A percentile compares a stretch with the other conserved stretches of the same genome.
phyloP scores from a whole-genome alignment of 1,140 invertebrate genomes.

The Heliconius hermathena region DNA sequence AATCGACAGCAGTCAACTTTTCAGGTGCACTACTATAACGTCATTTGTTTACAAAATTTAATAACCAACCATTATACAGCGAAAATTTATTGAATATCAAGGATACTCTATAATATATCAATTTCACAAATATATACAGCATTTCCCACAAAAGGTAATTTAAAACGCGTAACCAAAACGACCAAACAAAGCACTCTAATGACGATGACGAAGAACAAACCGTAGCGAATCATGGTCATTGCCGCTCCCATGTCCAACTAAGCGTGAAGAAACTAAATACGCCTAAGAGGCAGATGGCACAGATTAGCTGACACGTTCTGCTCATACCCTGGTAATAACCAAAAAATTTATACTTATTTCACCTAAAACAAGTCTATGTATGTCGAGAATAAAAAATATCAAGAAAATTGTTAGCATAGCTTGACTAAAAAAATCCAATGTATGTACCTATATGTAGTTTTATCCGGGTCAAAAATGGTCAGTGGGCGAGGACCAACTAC shows the following conservation, averaged over 20 bases:
- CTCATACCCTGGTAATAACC: background rate
- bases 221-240: slow-evolving; percentile 62
- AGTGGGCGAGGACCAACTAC: slow-evolving; percentile 41
- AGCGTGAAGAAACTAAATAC: slow-evolving; percentile 45
- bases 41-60: too few relatives aligned
- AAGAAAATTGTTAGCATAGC: background rate
- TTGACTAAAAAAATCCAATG: background rate
- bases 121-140: slow-evolving; percentile 3
- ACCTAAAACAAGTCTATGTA: too few relatives aligned
- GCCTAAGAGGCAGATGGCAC: slow-evolving; percentile 22
- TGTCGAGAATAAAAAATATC: background rate
- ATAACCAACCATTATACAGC: background rate
- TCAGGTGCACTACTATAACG: too few relatives aligned
- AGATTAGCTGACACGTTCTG: slow-evolving; percentile 22
- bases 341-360: background rate
- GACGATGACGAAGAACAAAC: slow-evolving; percentile 58
- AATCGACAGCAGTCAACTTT: too few relatives aligned
- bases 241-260: slow-evolving; percentile 52
- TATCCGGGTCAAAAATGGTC: slow-evolving; percentile 28
- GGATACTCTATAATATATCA: background rate
- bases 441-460: slow-evolving; percentile 20
- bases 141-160: slow-evolving; percentile 27
- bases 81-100: background rate
- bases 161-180: slow-evolving; percentile 36
- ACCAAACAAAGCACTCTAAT: slow-evolving; percentile 51